phyloP scores from a whole-genome alignment of 1,140 invertebrate genomes.

The Pogonomyrmex californicus region DNA sequence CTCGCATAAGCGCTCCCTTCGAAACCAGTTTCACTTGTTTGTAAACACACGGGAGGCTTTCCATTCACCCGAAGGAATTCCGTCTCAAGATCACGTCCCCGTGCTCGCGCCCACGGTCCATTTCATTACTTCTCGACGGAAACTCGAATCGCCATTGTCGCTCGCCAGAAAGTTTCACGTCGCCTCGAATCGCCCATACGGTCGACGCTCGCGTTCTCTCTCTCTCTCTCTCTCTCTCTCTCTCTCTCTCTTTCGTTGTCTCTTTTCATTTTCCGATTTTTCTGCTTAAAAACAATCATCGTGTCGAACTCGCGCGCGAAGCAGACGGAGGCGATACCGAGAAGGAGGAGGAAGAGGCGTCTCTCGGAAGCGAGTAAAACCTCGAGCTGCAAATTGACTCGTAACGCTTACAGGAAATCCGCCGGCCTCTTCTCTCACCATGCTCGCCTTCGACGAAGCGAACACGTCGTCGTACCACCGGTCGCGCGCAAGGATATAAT shows the following conservation, averaged over 20 bases:
- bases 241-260: neutral
- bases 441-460: slow-evolving; percentile 42
- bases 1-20: slow-evolving; percentile 68
- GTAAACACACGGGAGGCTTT: slow-evolving; percentile 75
- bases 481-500: slow-evolving; percentile 62
- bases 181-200: slow-evolving; percentile 24
- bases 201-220: no score
- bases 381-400: slow-evolving; percentile 54
- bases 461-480: slow-evolving; percentile 30
- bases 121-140: slow-evolving; percentile 68
- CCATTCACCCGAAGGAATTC: slow-evolving; percentile 57
- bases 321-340: neutral
- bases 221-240: neutral
- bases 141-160: slow-evolving; percentile 36
- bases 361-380: slow-evolving; percentile 47
- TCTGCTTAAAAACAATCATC: slow-evolving; percentile 55
- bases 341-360: neutral
- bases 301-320: slow-evolving; percentile 22
- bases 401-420: slow-evolving; percentile 59
- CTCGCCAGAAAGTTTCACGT: slow-evolving; percentile 2
- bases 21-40: slow-evolving; percentile 77
- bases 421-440: slow-evolving; percentile 13
- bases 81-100: slow-evolving; percentile 40
- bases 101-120: slow-evolving; percentile 12
- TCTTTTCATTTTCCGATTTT: neutral